These are phyloP conservation scores for Orthonyx spaldingii DNA, from an alignment of 2,113 vertebrate species.

Conservation along the genomic window DNA sequence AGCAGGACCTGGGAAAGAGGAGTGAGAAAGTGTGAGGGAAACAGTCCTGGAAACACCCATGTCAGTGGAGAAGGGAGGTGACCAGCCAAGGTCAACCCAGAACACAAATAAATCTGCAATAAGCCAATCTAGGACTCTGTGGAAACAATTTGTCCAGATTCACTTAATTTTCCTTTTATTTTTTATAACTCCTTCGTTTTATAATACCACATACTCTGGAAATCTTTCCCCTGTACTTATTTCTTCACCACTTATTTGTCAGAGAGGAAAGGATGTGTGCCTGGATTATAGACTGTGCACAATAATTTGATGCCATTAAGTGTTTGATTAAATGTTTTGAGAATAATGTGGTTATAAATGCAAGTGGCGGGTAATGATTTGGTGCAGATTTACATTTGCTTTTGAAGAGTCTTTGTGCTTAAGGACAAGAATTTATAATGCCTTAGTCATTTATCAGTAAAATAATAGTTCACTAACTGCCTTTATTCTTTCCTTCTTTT, in stretches of 20 bases:
- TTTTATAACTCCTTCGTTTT: not conserved
- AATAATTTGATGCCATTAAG: slow-evolving; percentile 34
- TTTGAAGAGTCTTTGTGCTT: slow-evolving; percentile 14
- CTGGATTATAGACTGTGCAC: slow-evolving; percentile 9
- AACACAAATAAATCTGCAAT: not conserved
- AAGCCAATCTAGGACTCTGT: not conserved
- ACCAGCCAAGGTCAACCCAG: not conserved
- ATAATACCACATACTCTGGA: not conserved
- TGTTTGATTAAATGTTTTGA: slow-evolving; percentile 14
- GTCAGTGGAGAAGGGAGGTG: not conserved
- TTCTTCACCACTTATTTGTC: not conserved
- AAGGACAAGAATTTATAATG: slow-evolving; percentile 34
- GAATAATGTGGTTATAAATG: slow-evolving; percentile 17
- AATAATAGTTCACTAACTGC: not conserved
- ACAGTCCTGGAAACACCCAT: not conserved
- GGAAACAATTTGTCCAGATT: not conserved
- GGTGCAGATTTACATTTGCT: slow-evolving; percentile 25
- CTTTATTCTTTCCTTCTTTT: not conserved
- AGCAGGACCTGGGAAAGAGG: not conserved
- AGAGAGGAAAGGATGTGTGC: not conserved
- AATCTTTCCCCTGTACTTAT: not conserved
- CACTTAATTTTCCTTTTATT: not conserved
- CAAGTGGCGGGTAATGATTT: not conserved
- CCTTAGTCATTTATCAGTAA: slow-evolving; percentile 6
- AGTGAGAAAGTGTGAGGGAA: not conserved